A percentile compares a stretch with the other conserved stretches of the same genome.
Conservation (phyloP, 2,888 invertebrate species). For the Steinernema carpocapsae region DNA sequence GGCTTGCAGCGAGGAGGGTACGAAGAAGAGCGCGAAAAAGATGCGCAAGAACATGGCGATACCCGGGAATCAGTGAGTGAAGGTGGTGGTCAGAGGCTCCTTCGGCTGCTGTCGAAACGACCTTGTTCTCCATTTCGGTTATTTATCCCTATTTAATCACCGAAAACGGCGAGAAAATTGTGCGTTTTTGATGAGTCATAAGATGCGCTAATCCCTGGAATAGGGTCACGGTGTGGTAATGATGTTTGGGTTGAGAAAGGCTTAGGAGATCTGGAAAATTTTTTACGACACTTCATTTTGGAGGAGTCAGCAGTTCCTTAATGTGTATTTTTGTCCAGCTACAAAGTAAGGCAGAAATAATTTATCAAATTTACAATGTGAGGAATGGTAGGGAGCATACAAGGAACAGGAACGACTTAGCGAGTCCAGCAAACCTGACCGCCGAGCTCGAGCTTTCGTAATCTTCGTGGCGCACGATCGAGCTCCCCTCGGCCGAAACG, state of each 20-base stretch:
- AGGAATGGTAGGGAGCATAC: not conserved
- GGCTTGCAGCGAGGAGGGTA: not conserved
- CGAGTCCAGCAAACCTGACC: not conserved
- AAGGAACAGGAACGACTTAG: not conserved
- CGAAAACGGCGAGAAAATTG: not conserved
- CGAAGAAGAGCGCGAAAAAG: not conserved
- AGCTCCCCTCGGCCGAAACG: not conserved
- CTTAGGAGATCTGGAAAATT: too few species aligned
- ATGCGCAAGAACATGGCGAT: not conserved
- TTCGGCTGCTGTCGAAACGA: not conserved
- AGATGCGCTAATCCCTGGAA: not conserved
- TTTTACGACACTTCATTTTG: too few species aligned
- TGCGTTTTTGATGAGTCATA: not conserved
- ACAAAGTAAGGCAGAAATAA: conserved; percentile 6
- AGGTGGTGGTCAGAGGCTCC: not conserved
- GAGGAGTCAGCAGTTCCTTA: too few species aligned
- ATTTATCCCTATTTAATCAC: not conserved
- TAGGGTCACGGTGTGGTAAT: too few species aligned
- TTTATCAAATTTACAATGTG: not conserved
- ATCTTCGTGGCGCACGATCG: not conserved
- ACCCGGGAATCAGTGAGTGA: not conserved
- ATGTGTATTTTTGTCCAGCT: too few species aligned
- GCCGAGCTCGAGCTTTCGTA: conserved; percentile 17
- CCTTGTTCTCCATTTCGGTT: conserved; percentile 22
- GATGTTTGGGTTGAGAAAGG: too few species aligned